Evolutionary conservation across 1,140 invertebrate genomes (phyloP), one percentile per base, ranked within the genome.

Genomic region (Conopomorpha cramerella): DNA sequence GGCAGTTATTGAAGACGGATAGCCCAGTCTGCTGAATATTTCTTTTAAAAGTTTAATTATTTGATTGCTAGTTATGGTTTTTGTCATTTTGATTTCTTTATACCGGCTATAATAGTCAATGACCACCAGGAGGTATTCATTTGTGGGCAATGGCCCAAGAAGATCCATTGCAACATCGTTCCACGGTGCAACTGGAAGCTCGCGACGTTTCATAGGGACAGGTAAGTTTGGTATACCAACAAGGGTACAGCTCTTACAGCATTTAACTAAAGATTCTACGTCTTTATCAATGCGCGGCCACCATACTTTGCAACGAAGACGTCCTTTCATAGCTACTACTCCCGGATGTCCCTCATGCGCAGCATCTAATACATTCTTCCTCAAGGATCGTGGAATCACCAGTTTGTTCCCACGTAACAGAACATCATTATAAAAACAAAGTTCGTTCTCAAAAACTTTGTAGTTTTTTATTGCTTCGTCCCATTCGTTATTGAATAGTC

Each of bases 241-340:
- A 31, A 49, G 17, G 10, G 17, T 49, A 16, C 80, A 81, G 16
- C 49, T 45, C 8, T 45, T 39, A 42, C 81, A 83, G 2, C 29
- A n/a, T 39, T 64, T 66, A 2, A 67, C 51, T 15, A 49, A 43
- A 7, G 44, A 45, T 56, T 77, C 67, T 1, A 58, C 60, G 7
- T 78, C 60, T 30, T 49, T 45, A 41, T 83, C 70, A 0, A 82
- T 64, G 10, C 43, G 43, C 10, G 55, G 58, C 77, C 76, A 84
- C 66, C 70, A 82, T 3, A 79, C 53, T 50, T 81, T 77, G n/a
- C 42, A 51, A n/a, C 79, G 23, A 2, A 81, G 62, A 8, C 79
- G 26, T 0, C 55, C 38, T 52, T 84, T 84, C 77, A 82, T 84
- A 2, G 55, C 56, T 0, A 62, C 58, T 3, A 81, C 65, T 3